Base-by-base conservation (phyloP, 2,797 vertebrate species). In the Jordanella pulchra region DNA sequence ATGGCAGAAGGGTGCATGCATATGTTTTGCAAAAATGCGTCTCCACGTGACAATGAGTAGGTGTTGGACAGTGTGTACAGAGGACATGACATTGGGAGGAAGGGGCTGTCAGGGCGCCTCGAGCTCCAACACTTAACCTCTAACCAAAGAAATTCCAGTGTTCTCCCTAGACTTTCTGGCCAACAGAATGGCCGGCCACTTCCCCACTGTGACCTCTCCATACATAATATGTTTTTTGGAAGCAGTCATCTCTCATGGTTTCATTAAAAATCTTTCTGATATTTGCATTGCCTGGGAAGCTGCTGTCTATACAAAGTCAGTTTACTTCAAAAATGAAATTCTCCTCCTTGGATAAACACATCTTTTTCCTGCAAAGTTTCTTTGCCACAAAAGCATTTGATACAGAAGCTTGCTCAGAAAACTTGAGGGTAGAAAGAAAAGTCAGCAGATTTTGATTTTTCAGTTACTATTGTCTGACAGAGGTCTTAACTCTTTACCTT, bases 171-270 rank as follows among this genome's bases (percentile, higher is more conserved):
- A 90, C 89, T 91, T 75, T 89, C 87, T 92, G 89, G 88, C 88
- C 92, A 93, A 87, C 82, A 84, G 84, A 86, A 85, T 72, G 87
- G 79, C 83, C 73, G 83, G 84, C 84, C 23, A 85, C 78, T 78
- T 89, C 91, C 85, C 90, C 81, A 84, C 83, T 84, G 89, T 82
- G 92, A 92, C 92, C 89, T 90, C 90, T 93, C 89, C 91, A 93
- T 83, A 83, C 87, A 94, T 92, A 92, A 92, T 94, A 94, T 95
- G 83, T 94, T 85, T 89, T 90, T 94, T 94, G 93, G 93, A 93
- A 88, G 82, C 85, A 79, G 86, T 86, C 83, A 86, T 89, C 83
- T 80, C 72, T 89, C 80, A 85, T 89, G 89, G 90, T 93, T 93
- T 92, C 82, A 91, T 91, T 91, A 91, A 92, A 63, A 90, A 67